These are phyloP conservation scores for Valencia hispanica DNA, from an alignment of 2,797 vertebrate species.

Conservation along the genomic window DNA sequence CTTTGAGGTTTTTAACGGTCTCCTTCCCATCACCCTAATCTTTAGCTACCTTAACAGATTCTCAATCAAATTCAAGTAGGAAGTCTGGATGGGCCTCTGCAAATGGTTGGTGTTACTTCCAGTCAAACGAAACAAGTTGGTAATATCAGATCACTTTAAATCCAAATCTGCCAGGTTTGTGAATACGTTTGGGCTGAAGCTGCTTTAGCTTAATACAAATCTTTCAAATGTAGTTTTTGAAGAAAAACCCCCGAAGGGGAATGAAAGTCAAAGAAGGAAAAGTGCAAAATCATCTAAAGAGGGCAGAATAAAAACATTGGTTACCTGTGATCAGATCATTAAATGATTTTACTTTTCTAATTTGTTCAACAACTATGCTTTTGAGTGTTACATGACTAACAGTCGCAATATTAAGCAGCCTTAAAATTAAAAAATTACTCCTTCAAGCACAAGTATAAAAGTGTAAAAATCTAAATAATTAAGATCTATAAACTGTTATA, in stretches of 20 bases:
- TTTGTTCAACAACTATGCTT: background rate
- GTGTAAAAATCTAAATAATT: background rate
- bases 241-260: background rate
- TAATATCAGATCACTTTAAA: background rate
- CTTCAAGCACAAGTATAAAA: background rate
- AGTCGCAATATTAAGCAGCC: background rate
- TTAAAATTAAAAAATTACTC: background rate
- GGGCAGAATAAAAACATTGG: background rate
- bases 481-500: background rate
- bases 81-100: background rate
- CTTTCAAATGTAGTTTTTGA: background rate
- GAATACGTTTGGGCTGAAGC: background rate
- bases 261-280: background rate
- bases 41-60: background rate
- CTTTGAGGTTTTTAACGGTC: background rate
- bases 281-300: background rate
- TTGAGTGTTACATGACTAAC: background rate
- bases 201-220: background rate
- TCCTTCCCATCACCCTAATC: background rate
- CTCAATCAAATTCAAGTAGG: background rate
- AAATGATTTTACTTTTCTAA: background rate
- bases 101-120: background rate
- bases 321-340: background rate
- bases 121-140: background rate
- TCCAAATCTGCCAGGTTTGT: background rate